phyloP scores from a whole-genome alignment of 1,140 invertebrate species.

The Cataglyphis hispanica region DNA sequence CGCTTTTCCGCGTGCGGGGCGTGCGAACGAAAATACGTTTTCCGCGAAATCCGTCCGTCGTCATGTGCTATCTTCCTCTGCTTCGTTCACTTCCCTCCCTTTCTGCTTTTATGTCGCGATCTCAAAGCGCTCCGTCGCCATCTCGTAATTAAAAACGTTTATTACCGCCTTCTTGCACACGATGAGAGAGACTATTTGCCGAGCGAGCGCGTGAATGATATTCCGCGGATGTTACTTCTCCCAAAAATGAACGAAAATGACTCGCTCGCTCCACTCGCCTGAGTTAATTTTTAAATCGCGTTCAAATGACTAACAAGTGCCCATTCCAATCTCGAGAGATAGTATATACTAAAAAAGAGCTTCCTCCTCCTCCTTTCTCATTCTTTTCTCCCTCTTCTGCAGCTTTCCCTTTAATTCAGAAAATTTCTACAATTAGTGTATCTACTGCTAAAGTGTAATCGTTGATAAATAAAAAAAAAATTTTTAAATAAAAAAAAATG shows the following conservation, averaged over 20 bases:
- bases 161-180: slow-evolving; percentile 18
- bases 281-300: slow-evolving; percentile 47
- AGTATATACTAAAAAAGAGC: slow-evolving; percentile 27
- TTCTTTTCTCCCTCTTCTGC: background rate
- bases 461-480: background rate
- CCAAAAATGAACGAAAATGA: background rate
- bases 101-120: background rate
- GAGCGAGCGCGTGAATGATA: slow-evolving; percentile 12
- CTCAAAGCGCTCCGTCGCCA: slow-evolving; percentile 23
- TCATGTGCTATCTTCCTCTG: background rate
- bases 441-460: background rate
- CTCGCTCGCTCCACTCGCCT: background rate
- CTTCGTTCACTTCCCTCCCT: too few relatives aligned
- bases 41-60: slow-evolving; percentile 17
- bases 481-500: background rate
- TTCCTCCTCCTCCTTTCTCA: too few relatives aligned
- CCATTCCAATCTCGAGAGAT: slow-evolving; percentile 32
- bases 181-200: background rate
- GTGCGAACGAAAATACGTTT: slow-evolving; percentile 48
- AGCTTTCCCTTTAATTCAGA: background rate
- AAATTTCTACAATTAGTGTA: slow-evolving; percentile 1
- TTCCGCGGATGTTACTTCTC: background rate
- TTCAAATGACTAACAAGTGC: slow-evolving; percentile 23
- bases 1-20: slow-evolving; percentile 10
- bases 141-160: slow-evolving; percentile 47